A percentile compares a stretch with the other conserved stretches of the same genome.
phyloP scores from a whole-genome alignment of 2,113 vertebrate species.

The Calonectris borealis region DNA sequence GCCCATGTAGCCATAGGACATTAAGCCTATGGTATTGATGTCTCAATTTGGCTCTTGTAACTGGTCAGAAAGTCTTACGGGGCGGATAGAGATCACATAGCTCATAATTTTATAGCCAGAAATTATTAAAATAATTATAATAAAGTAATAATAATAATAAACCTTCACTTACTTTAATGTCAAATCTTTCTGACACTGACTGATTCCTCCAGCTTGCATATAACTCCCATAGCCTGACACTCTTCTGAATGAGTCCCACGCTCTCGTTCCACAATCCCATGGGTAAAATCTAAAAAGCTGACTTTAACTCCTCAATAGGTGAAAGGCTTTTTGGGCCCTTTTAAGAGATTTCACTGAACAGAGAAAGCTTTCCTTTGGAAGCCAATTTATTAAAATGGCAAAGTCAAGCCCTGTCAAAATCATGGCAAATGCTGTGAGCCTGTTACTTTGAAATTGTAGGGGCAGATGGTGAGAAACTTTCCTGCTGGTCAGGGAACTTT shows the following conservation, averaged over 20 bases:
- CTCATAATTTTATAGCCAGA: background rate
- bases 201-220: background rate
- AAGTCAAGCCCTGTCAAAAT: constrained; percentile 7
- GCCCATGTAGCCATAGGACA: background rate
- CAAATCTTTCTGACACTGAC: background rate
- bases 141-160: constrained; percentile 24
- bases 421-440: background rate
- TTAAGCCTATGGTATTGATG: background rate
- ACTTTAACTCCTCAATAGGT: background rate
- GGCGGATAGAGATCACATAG: background rate
- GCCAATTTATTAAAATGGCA: constrained; percentile 4
- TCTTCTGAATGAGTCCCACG: background rate
- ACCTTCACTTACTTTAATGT: background rate
- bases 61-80: background rate
- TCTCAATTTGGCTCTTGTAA: background rate
- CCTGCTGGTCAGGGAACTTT: constrained; percentile 17
- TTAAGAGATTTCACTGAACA: background rate
- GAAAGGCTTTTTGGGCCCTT: background rate
- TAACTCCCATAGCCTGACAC: background rate
- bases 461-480: constrained; percentile 13
- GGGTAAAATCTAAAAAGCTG: background rate
- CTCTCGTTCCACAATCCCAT: background rate
- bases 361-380: background rate
- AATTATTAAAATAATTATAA: constrained; percentile 16
- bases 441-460: background rate